Base-by-base conservation (phyloP, 2,888 invertebrate genomes). In the Tanypteryx hageni region DNA sequence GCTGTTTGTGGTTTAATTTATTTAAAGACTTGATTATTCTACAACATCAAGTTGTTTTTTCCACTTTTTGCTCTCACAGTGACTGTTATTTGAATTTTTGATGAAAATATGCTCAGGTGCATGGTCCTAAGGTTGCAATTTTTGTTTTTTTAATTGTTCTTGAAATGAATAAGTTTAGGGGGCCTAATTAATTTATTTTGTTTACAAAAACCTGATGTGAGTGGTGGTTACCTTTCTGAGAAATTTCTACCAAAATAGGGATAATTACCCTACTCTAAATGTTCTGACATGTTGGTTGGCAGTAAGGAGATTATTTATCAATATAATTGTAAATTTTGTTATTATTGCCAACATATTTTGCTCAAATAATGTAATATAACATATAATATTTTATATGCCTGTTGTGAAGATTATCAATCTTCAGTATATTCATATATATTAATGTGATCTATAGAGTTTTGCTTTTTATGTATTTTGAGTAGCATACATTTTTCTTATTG, bases 1-100 rank as follows among this genome's bases (percentile, higher is more conserved):
- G 61, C 64, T 89, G 61, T 89, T 89, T 3, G 64, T 61, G 44
- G 13, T 64, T 44, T 64, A 44, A 64, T 68, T 89, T 89, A 64
- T 64, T 44, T 89, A 44, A 64, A 18, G 11, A 10, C 61, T 64
- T 27, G 22, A 27, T 27, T 76, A 18, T 27, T 76, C 27, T 76
- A 27, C 76, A 22, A 76, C 22, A 13, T 22, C 27, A 27, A 44
- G 10, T 13, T 76, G 76, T 27, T 76, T 27, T 27, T 76, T 76
- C 22, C 22, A 76, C 22, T 76, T 76, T 27, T 27, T 27, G 27
- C 76, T 76, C 76, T 27, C 4, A 27, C 22, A 76, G 76, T 76
- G 76, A 76, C 9, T 44, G 44, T 76, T 76, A 27, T 76, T 27
- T 27, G 27, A 76, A 76, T 27, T 22, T 27, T 13, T 76, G 44